phyloP scores from a whole-genome alignment of 2,888 invertebrate species.

The Stenotaenia linearis region DNA sequence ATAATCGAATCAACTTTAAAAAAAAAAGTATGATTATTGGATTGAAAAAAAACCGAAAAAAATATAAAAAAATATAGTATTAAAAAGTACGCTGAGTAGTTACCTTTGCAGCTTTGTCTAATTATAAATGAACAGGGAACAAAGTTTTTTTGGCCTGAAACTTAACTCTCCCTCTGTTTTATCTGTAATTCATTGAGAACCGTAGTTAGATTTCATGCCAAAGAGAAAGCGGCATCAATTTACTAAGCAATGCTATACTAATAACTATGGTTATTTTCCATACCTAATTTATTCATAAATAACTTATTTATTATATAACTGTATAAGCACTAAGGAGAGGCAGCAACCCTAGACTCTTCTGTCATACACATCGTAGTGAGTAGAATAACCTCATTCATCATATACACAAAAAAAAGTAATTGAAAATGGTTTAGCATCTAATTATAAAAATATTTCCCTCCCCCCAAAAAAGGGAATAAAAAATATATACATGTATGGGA shows the following conservation, averaged over 20 bases:
- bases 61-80: background rate
- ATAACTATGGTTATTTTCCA: conserved; percentile 33
- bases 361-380: conserved; percentile 34
- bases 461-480: conserved; percentile 27
- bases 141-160: conserved; percentile 19
- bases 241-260: conserved; percentile 29
- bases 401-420: conserved; percentile 32
- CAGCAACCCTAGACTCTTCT: conserved; percentile 31
- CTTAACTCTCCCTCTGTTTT: conserved; percentile 30
- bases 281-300: conserved; percentile 33
- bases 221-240: conserved; percentile 31
- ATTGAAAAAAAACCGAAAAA: background rate
- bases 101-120: conserved; percentile 24
- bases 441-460: background rate
- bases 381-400: conserved; percentile 33
- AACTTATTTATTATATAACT: conserved; percentile 33
- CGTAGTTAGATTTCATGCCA: conserved; percentile 34
- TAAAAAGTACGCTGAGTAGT: conserved; percentile 10
- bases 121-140: conserved; percentile 14
- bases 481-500: conserved; percentile 29
- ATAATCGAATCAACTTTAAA: conserved; percentile 14
- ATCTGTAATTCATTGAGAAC: conserved; percentile 30
- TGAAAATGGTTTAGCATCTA: conserved; percentile 32
- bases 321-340: conserved; percentile 34
- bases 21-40: conserved; percentile 2